Conservation (phyloP, 2,113 vertebrate species). For the Dendropsophus ebraccatus region DNA sequence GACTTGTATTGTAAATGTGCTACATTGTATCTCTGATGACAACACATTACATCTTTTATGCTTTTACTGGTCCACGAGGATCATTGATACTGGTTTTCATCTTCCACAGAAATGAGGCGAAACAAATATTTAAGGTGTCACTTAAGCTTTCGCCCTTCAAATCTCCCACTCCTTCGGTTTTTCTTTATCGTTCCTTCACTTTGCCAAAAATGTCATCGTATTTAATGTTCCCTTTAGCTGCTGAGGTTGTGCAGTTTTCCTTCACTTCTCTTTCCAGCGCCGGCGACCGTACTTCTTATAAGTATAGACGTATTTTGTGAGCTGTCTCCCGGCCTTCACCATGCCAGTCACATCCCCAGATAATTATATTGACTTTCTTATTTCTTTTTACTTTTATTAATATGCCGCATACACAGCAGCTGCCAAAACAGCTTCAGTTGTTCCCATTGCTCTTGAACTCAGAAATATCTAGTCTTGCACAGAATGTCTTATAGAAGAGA, state of each 20-base stretch:
- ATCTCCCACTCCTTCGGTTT: neutral
- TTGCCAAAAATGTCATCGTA: neutral
- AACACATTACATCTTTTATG: too few relatives aligned
- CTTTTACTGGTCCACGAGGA: neutral
- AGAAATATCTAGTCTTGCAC: slow-evolving; percentile 15
- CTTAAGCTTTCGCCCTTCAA: slow-evolving; percentile 1
- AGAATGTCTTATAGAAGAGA: slow-evolving; percentile 2
- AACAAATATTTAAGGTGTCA: slow-evolving; percentile 9
- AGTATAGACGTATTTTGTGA: neutral
- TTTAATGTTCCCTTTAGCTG: neutral
- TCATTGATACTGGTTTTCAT: neutral
- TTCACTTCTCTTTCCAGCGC: neutral
- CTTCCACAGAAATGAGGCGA: neutral
- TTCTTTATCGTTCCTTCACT: neutral
- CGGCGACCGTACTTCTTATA: neutral
- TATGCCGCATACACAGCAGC: neutral
- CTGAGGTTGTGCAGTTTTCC: neutral
- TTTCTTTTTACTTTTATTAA: slow-evolving; percentile 33
- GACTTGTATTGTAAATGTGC: too few relatives aligned
- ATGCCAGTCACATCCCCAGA: slow-evolving; percentile 40
- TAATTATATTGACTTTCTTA: slow-evolving; percentile 34
- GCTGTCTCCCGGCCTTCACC: slow-evolving; percentile 9
- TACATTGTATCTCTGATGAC: too few relatives aligned
- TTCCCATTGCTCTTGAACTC: slow-evolving; percentile 26
- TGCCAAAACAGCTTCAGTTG: neutral